Percentiles rank a stretch among this genome's conserved stretches.
Evolutionary conservation across 2,113 vertebrate genomes (phyloP).

Genomic region (Fregetta grallaria): DNA sequence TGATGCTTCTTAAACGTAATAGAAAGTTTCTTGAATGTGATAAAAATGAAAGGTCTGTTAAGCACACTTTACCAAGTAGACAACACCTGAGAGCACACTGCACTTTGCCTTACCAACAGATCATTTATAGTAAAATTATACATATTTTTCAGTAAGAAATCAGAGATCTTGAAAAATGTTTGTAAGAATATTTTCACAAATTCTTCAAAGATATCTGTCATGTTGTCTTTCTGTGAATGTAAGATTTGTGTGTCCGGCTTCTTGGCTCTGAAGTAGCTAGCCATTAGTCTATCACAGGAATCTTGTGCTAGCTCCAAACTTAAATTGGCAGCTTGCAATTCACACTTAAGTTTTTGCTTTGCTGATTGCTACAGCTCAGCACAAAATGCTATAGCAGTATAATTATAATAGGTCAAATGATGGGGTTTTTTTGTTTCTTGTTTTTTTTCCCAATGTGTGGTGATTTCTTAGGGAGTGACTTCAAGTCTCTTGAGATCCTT

Average conservation of each 20-base stretch:
- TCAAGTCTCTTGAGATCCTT: neutral
- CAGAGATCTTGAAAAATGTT: neutral
- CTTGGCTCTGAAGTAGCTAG: neutral
- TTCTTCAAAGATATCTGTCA: neutral
- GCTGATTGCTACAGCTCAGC: neutral
- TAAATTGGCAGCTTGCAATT: neutral
- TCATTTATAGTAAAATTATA: neutral
- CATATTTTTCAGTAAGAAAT: neutral
- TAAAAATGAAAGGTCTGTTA: neutral
- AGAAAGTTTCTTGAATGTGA: neutral
- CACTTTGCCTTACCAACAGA: neutral
- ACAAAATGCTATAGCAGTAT: neutral
- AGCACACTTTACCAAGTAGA: neutral
- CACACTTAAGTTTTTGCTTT: neutral
- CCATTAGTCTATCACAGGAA: neutral
- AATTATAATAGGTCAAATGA: neutral
- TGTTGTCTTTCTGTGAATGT: neutral
- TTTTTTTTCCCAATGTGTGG: rapidly evolving
- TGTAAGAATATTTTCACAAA: neutral
- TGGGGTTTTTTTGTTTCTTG: neutral
- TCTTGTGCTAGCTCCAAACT: neutral
- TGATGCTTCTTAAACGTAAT: neutral
- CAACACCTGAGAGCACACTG: neutral
- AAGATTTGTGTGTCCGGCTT: neutral
- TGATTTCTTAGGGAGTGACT: neutral